Conservation (phyloP, 92 coral and sea anemone genomes). For the Parazoanthus atlanticus region DNA sequence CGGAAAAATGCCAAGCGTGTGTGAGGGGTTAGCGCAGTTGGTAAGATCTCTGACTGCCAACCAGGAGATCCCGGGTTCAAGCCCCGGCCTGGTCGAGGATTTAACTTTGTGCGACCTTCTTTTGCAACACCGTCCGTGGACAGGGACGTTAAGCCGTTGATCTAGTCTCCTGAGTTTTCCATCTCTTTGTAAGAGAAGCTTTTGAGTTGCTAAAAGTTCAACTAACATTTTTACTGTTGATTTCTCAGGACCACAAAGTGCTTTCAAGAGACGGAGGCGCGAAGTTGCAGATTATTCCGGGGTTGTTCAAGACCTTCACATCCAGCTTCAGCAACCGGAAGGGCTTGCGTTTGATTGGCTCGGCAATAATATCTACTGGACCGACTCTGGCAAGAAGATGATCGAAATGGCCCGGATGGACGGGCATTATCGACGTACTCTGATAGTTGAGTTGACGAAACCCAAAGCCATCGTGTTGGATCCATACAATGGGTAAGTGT, state of each 20-base stretch:
- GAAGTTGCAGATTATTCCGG: slow-evolving; percentile 14
- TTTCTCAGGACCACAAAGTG: not conserved
- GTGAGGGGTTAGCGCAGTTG: too few relatives aligned
- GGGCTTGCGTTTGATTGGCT: slow-evolving; percentile 96
- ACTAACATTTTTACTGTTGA: not conserved
- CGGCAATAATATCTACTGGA: slow-evolving; percentile 88
- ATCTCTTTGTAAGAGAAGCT: not conserved
- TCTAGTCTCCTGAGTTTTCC: too few relatives aligned
- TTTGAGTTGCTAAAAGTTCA: too few relatives aligned
- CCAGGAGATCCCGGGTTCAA: too few relatives aligned
- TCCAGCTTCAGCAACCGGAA: slow-evolving; percentile 67
- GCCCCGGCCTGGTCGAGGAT: too few relatives aligned
- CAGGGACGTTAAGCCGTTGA: too few relatives aligned
- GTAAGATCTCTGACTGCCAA: too few relatives aligned
- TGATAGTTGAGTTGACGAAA: slow-evolving; percentile 51
- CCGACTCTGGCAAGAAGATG: slow-evolving; percentile 64
- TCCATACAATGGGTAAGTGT: slow-evolving; percentile 63
- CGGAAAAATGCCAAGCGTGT: too few relatives aligned
- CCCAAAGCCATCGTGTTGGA: slow-evolving; percentile 73
- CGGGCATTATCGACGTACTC: slow-evolving; percentile 82
- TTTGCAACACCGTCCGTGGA: too few relatives aligned
- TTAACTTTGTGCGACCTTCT: too few relatives aligned
- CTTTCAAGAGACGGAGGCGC: slow-evolving; percentile 40
- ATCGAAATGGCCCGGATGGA: slow-evolving; percentile 84
- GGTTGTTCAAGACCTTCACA: slow-evolving; percentile 60